A percentile compares a stretch with the other conserved stretches of the same genome.
Evolutionary conservation across 2,888 invertebrate species (phyloP).

Genomic region (Oeneis ivallda): DNA sequence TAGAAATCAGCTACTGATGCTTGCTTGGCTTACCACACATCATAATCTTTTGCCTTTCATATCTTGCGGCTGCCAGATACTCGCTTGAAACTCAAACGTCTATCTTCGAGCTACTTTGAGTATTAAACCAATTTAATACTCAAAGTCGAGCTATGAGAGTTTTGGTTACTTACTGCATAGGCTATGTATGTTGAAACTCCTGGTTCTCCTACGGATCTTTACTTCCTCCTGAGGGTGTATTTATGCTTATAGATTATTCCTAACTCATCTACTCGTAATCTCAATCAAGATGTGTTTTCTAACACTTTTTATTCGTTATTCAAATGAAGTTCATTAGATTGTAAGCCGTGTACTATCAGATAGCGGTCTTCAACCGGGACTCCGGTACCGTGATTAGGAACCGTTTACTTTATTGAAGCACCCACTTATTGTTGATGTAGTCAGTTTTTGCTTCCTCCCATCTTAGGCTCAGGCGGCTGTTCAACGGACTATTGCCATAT

Average conservation of each 20-base stretch:
- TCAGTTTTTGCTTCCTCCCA: conserved; percentile 56
- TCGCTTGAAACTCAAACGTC: too few species aligned
- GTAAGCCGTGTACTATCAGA: conserved; percentile 6
- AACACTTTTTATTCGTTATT: conserved; percentile 8
- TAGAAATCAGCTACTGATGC: too few species aligned
- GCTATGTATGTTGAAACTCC: neutral
- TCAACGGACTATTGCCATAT: conserved; percentile 50
- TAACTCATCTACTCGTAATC: neutral
- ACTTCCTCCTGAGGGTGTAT: neutral
- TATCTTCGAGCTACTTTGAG: too few species aligned
- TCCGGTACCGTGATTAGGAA: conserved; percentile 54
- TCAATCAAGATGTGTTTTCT: neutral
- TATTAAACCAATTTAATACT: too few species aligned
- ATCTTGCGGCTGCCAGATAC: too few species aligned
- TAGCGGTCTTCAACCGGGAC: conserved; percentile 23
- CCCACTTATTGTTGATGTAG: conserved; percentile 58
- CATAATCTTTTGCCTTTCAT: too few species aligned
- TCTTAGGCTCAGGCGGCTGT: conserved; percentile 45
- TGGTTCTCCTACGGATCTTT: too few species aligned
- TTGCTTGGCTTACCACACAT: too few species aligned
- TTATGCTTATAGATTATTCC: neutral
- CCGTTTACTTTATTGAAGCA: conserved; percentile 70
- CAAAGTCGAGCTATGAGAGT: too few species aligned
- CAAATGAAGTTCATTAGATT: conserved; percentile 13
- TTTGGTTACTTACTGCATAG: too few species aligned